phyloP scores from a whole-genome alignment of 2,888 invertebrate genomes.

The Eristalis tenax region DNA sequence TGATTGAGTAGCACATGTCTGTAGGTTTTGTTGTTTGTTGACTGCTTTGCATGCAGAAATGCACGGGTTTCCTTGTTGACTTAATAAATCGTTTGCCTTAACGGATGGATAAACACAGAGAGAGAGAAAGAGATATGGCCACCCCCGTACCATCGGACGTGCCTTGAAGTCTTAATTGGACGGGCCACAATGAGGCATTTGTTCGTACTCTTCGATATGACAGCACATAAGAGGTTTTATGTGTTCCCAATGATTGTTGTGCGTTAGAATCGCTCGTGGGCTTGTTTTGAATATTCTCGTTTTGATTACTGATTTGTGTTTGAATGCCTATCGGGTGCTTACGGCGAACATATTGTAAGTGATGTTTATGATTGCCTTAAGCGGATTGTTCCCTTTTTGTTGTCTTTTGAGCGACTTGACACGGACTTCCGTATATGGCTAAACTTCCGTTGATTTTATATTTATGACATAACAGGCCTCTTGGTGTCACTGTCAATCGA shows the following conservation, averaged over 20 bases:
- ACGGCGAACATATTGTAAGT: not conserved
- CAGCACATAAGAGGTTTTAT: not conserved
- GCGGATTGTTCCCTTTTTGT: not conserved
- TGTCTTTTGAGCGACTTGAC: not conserved
- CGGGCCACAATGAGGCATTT: not conserved
- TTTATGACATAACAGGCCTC: not conserved
- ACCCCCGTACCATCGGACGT: not conserved
- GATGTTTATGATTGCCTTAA: not conserved
- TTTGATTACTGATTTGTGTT: not conserved
- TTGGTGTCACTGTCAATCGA: not conserved
- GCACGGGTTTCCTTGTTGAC: slow-evolving; percentile 22
- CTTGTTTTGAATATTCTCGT: not conserved
- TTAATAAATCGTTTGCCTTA: slow-evolving; percentile 6
- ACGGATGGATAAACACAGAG: too few species aligned
- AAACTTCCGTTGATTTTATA: not conserved
- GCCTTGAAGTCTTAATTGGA: not conserved
- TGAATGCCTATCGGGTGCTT: not conserved
- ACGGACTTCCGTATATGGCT: not conserved
- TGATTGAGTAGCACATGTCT: not conserved
- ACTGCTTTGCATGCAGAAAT: slow-evolving; percentile 40
- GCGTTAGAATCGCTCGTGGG: not conserved
- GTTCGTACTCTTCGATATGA: not conserved
- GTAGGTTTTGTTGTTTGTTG: not conserved
- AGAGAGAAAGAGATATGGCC: not conserved
- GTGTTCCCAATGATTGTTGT: not conserved